Evolutionary conservation across 2,888 invertebrate species (phyloP), one percentile per base, ranked within the genome.

Genomic region (Bellardia pandia): DNA sequence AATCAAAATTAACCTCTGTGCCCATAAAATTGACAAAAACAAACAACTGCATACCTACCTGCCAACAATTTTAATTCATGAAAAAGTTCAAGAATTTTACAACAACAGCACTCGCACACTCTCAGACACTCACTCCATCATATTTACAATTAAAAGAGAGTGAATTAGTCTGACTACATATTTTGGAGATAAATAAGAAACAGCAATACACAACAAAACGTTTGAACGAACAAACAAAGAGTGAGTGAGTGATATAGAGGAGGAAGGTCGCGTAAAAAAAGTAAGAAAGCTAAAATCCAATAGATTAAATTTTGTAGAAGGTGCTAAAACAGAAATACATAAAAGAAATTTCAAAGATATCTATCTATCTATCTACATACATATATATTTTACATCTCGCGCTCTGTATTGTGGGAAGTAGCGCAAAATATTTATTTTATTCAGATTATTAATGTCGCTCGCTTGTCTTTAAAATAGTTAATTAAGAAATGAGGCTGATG

Each of bases 51-150:
- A 48, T 48, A 14, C 48, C 30, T 48, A 14, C 48, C 30, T 13
- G 53, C 33, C 79, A 79, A 76, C 68, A 81, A 79, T 51, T 88
- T 89, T 85, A 82, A 88, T 89, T 88, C 85, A 88, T 81, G 58
- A 88, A 82, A 87, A 81, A 74, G 51, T 60, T 40, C 30, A 68
- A 56, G 58, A 60, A 45, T 69, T 58, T 13, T 56, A 42, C 56
- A 58, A 60, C 9, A 69, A 23, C 23, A 23, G 16, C 16, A 78
- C 16, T 68, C 48, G 16, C 23, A 33, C 14, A 62, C 30, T 30
- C 40, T 8, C 66, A 68, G 14, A 11, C 37, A 53, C 42, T 58
- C 9, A 13, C 37, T 71, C n/a, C 53, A n/a, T 16, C 16, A n/a
- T 45, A 45, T 11, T 33, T 33, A 58, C 30, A 68, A 11, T 42